Base-by-base conservation (phyloP, 2,888 invertebrate genomes). In the Listrodromus nycthemerus region DNA sequence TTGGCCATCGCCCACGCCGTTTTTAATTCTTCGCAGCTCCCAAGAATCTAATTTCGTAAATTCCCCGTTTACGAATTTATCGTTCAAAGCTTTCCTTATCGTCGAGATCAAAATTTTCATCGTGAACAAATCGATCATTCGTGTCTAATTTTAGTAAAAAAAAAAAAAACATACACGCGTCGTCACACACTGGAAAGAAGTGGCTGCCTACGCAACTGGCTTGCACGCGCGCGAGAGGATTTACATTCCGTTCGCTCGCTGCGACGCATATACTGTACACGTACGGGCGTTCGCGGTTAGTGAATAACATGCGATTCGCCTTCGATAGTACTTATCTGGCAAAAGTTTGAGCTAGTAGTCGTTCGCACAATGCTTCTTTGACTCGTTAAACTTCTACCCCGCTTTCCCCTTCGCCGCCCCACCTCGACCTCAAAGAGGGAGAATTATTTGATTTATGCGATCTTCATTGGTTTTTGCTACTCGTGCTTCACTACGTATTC, bases 241-340 rank as follows among this genome's bases (percentile, higher is more conserved):
- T 84, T 81, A 81, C 84, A 84, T 84, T 81, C 84, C 81, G 78
- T 75, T 84, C 70, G 81, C 83, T 79, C 76, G 66, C 41, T 33
- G 19, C 41, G 21, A 76, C 37, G 24, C 65, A 50, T 63, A 52
- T 41, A 65, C 58, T 16, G 61, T 70, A 65, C 55, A 52, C 55
- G 61, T 24, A 55, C 50, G 69, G 13, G n/a, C 30, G 27, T n/a
- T 30, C 30, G 58, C 58, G 13, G 58, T 61, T 27, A 79, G 50
- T 69, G 70, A 81, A 81, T 74, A 81, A 84, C 77, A 74, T 65
- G 70, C 81, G 80, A 81, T 84, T 81, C 71, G 78, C 81, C 78
- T 84, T 79, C 81, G 84, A 84, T 84, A 81, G 81, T 75, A 79
- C 74, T 81, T 81, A 80, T 84, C 84, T 70, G 55, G 21, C 21